Evolutionary conservation across 2,797 vertebrate genomes (phyloP), one percentile per base, ranked within the genome.

Genomic region (Malurus leucopterus): DNA sequence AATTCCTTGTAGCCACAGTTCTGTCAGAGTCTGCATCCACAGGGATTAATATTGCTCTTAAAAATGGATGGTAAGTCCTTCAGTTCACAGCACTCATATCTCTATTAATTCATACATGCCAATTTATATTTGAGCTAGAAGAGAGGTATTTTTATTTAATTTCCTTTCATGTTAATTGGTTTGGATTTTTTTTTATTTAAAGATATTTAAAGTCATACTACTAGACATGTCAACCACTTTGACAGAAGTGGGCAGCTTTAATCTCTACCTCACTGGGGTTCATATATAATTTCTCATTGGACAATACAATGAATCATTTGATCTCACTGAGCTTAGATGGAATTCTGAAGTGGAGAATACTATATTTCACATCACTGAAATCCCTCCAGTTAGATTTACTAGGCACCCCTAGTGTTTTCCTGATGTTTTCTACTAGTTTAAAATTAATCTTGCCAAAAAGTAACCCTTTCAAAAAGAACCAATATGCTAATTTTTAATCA

Each of bases 151-250:
- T 87, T 84, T 70, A 85, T 92, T 95, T 95, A 12, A 77, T 91
- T 94, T 90, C n/a, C 21, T 94, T 94, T 93, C 64, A 64, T 76
- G 55, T 81, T 93, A 95, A 95, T 90, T 85, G 80, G 38, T 86
- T 89, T 85, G 63, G 65, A 90, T 93, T 36, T 54, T 95, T 80
- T 95, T 93, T 95, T 38, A 91, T 95, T 94, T 94, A 82, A 82
- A 91, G 62, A 81, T 82, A 67, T 55, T 64, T 89, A 32, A 83
- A 92, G 41, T 74, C 61, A 77, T 50, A 49, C 69, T 80, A 77
- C 26, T 50, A 77, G 30, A 36, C 34, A 78, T 55, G 64, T 82
- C 83, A 84, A 46, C 71, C 67, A 50, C 59, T 89, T 82, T 62
- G 78, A 75, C 0, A 0, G 75, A 89, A 91, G 27, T 71, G 40